Base-by-base conservation (phyloP, 1,140 invertebrate species). In the Achatina immaculata region DNA sequence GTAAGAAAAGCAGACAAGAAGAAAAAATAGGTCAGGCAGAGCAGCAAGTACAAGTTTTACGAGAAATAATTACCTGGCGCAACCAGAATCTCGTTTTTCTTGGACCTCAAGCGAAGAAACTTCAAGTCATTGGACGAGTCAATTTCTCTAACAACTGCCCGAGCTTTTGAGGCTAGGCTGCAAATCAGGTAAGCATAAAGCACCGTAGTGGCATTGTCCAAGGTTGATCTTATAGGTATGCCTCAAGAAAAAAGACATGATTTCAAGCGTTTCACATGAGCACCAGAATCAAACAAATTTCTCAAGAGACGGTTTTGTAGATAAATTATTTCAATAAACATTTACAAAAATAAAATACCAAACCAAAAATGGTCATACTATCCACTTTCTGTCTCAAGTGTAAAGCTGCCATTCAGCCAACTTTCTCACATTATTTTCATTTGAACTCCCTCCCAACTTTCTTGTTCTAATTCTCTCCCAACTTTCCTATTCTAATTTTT, bases 71-170 rank as follows among this genome's bases (percentile, higher is more conserved):
- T 51, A 94, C 94, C 94, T 68, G 97, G 97, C n/a, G 97, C 97
- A 74, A 99, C 95, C 94, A 99, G 95, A 84, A 99, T 98, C 93
- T 99, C 98, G 92, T 99, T 96, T 90, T 99, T 98, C 90, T 98
- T 98, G 81, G 98, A 98, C 85, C 97, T 93, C 48, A 99, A 94
- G 69, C 98, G 93, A 1, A 99, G 92, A 90, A 99, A 99, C 80
- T 96, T 98, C 81, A 99, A 92, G 92, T 99, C 98, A 93, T 99
- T 99, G 66, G 95, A 95, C 51, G 97, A 95, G 92, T 99, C 98
- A 91, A 99, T 93, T 92, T 99, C 98, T 84, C 97, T 93, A 4
- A 99, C 96, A 71, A 97, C 96, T 91, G 95, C 96, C 73, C 96
- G 93, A 16, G 97, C 96, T 92, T 98, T 98, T 81, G 97, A 95